phyloP scores from a whole-genome alignment of 2,797 vertebrate species.

The Danionella dracula region DNA sequence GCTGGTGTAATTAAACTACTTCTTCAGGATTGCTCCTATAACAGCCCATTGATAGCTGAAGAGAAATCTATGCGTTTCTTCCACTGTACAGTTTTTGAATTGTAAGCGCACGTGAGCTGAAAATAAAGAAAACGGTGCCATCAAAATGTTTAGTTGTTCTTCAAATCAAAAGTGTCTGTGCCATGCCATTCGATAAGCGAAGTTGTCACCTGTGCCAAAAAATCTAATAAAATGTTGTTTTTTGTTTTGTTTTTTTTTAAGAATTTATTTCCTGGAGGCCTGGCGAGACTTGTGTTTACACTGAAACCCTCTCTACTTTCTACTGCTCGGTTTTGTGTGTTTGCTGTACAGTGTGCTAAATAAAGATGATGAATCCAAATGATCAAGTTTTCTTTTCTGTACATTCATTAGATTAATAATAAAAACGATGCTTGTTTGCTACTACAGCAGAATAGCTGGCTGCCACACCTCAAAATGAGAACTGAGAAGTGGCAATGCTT shows the following conservation, averaged over 20 bases:
- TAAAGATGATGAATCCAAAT: conserved; percentile 53
- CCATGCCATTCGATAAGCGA: not conserved
- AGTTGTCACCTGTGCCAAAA: conserved; percentile 2
- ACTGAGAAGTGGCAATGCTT: too few species aligned
- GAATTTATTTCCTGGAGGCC: too few species aligned
- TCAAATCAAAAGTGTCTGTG: conserved; percentile 6
- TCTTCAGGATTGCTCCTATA: conserved; percentile 29
- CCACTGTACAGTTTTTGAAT: conserved; percentile 30
- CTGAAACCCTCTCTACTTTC: conserved; percentile 61
- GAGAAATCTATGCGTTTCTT: conserved; percentile 11
- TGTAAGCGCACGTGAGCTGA: conserved; percentile 5
- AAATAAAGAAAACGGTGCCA: conserved; percentile 28
- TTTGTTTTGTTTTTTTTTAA: too few species aligned
- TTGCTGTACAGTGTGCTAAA: conserved; percentile 89
- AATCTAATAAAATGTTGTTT: too few species aligned
- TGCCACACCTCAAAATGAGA: too few species aligned
- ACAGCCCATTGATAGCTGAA: conserved; percentile 15
- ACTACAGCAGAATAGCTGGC: too few species aligned
- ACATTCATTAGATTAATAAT: too few species aligned
- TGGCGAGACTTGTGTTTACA: too few species aligned
- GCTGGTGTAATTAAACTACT: conserved; percentile 31
- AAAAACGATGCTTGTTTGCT: too few species aligned
- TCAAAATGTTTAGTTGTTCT: conserved; percentile 30
- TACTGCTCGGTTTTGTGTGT: conserved; percentile 92
- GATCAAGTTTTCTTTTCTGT: not conserved